Base-by-base conservation (phyloP, 2,113 vertebrate genomes). In the Camelus dromedarius region DNA sequence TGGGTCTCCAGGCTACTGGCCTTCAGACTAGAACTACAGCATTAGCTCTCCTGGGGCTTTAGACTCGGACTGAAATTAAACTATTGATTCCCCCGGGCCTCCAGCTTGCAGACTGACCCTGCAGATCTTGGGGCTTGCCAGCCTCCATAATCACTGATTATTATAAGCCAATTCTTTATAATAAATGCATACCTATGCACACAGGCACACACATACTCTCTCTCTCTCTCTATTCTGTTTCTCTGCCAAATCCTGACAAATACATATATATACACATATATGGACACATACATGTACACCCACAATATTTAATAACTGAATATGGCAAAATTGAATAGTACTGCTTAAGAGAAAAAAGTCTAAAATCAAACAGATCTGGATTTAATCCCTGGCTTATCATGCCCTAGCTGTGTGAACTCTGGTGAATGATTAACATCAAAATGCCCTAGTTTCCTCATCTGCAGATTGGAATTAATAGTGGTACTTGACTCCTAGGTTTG, bases 381-480 rank as follows among this genome's bases (percentile, higher is more conserved):
- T 79, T 85, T 60, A 70, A 85, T 26, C 62, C 20, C 62, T 85
- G 42, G 20, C 35, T 79, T 79, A 80, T 64, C 46, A 22, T 6
- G 42, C 72, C 88, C 54, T 18, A 84, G 30, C 18, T 92, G 10
- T 58, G 6, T n/a, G 72, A 85, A 58, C 32, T 84, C 72, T 19
- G 48, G 64, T 89, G 73, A 95, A 85, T 67, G 38, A 91, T 81
- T 80, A 81, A 85, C 67, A 64, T 35, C 32, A 58, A 89, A 92
- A 89, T 84, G 48, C 26, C 48, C 46, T 42, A 52, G 28, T 70
- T 67, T 89, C 28, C 80, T 95, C n/a, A 85, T 64, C 56, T 79
- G 6, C 64, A 50, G 70, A 92, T 48, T 50, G 56, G 87, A 84
- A 48, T 87, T 30, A 38, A 70, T 26, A 73, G 30, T 72, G 38